Evolutionary conservation across 2,888 invertebrate genomes (phyloP), one percentile per base, ranked within the genome.

Genomic region (Mythimna loreyi): DNA sequence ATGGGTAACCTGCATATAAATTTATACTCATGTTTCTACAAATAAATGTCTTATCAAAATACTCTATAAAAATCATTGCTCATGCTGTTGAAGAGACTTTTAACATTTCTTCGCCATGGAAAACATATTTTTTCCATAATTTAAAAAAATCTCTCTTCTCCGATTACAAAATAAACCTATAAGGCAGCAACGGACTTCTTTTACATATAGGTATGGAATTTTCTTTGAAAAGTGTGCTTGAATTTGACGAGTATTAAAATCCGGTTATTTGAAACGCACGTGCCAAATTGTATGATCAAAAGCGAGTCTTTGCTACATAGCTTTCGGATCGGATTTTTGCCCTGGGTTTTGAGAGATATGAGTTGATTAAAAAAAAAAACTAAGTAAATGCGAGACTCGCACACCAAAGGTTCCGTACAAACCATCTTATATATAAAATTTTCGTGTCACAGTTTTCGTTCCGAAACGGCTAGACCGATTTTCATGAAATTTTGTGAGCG

Each of bases 161-260:
- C 21, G 13, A 21, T 7, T 13, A 0, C 7, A 1, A 13, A 55
- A 53, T 30, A 53, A 50, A 53, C 21, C n/a, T n/a, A 11, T 33
- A 30, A 55, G 1, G 3, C 21, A 59, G 21, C 2, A 4, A 16
- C 21, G 5, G 13, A 25, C 23, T 25, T 13, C 19, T 19, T 67
- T 28, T 23, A 9, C 43, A 28, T 13, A 40, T 40, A 8, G 36
- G n/a, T 71, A 53, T 23, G 11, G 45, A 72, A 61, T 53, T 61
- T 53, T 53, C 23, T 30, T 19, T 23, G 6, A 40, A 62, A 36
- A 47, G 62, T 47, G 28, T 55, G 47, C 36, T 47, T 7, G 11
- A 61, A 23, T 45, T 67, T 69, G 36, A 28, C 53, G 36, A 28
- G 43, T 53, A 72, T 61, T 63, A 63, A 63, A 72, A 63, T n/a